A percentile compares a stretch with the other conserved stretches of the same genome.
Evolutionary conservation across 2,888 invertebrate species (phyloP).

Genomic region (Dendrolimus houi): DNA sequence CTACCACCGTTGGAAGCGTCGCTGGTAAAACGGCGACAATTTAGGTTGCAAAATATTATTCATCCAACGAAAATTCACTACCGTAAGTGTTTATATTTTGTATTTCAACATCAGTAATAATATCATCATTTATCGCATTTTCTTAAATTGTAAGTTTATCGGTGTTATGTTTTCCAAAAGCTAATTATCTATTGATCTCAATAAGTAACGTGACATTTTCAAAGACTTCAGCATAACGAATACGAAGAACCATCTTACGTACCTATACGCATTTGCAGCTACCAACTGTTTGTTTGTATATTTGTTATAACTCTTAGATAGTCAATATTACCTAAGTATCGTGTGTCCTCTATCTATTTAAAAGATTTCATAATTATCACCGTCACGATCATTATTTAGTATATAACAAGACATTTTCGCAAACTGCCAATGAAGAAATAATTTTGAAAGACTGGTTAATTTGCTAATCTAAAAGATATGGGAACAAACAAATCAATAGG

Average conservation of each 20-base stretch:
- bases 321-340: slow-evolving; percentile 32
- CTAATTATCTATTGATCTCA: background rate
- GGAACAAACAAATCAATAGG: too few species aligned
- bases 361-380: slow-evolving; percentile 29
- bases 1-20: background rate
- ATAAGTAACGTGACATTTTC: background rate
- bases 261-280: slow-evolving; percentile 26
- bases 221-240: background rate
- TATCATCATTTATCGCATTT: too few species aligned
- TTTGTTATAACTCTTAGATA: slow-evolving; percentile 50
- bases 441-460: too few species aligned
- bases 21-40: background rate
- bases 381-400: slow-evolving; percentile 20
- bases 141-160: too few species aligned
- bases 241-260: slow-evolving; percentile 23
- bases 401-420: slow-evolving; percentile 17
- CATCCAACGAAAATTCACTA: background rate
- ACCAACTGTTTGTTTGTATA: slow-evolving; percentile 13
- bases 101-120: background rate
- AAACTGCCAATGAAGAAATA: slow-evolving; percentile 14
- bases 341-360: slow-evolving; percentile 36
- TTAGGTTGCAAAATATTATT: background rate
- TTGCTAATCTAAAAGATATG: too few species aligned
- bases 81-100: background rate
- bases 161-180: too few species aligned